Evolutionary conservation across 2,797 vertebrate genomes (phyloP), one percentile per base, ranked within the genome.

Genomic region (Coregonus ussuriensis): DNA sequence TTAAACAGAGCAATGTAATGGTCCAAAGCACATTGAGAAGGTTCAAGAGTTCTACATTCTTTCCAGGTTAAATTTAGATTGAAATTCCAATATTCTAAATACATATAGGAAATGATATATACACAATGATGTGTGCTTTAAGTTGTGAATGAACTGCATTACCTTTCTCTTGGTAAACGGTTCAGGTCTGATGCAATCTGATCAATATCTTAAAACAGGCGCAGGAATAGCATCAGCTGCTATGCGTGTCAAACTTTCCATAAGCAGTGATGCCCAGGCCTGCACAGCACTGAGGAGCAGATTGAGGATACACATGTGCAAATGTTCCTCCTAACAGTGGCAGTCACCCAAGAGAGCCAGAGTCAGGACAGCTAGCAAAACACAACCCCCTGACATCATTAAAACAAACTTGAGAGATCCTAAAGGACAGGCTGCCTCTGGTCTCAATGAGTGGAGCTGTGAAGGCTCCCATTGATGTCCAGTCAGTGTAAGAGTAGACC

Each of bases 191-290:
- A 87, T 77, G 83, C 71, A 87, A 89, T 73, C 37, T 41, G 7
- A 85, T 89, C 78, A 75, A 87, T 84, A 85, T 83, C 84, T 77
- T 51, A 75, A 84, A 88, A 70, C 75, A 52, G 75, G 18, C 76
- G 80, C 52, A 77, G 74, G 82, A 86, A 88, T 77, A 83, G 83
- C 85, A 79, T 87, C 85, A 84, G 88, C 85, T 82, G 75, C 33
- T 75, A 7, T 47, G 53, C 81, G 84, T 80, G 81, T 93, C 91
- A 93, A 15, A 82, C 79, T 93, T 94, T 93, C 91, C 93, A 91
- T 81, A 76, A 85, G 79, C 75, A 79, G 83, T 88, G 80, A 84
- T 83, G 88, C 89, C 88, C 84, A 80, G 80, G 85, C 87, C 85
- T 89, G 83, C 82, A 41, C 69, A 47, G 41, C 9, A 47, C 41